Percentiles rank a stretch among this genome's conserved stretches.
Evolutionary conservation across 2,113 vertebrate genomes (phyloP).

Genomic region (Bos taurus): DNA sequence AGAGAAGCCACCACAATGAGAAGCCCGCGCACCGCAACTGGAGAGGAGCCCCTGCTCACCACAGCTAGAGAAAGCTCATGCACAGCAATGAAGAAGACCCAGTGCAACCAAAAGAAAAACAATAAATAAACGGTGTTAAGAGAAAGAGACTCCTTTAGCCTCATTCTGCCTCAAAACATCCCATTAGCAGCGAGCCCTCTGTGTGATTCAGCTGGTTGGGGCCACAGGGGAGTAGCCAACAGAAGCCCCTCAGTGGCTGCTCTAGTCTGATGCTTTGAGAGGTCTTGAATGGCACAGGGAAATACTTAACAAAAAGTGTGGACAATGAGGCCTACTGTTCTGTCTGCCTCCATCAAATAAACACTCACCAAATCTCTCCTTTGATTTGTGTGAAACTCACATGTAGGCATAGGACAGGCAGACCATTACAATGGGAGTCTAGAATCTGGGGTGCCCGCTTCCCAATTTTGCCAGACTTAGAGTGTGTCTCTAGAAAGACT

Average conservation of each 20-base stretch:
- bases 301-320: background rate
- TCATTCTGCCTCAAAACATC: background rate
- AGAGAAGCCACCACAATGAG: background rate
- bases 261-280: background rate
- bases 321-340: background rate
- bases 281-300: background rate
- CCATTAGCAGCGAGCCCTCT: background rate
- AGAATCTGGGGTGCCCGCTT: background rate
- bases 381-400: background rate
- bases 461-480: background rate
- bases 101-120: background rate
- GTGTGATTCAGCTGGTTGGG: background rate
- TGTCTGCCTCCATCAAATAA: background rate
- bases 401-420: background rate
- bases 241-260: background rate
- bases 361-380: background rate
- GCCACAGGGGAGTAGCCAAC: background rate
- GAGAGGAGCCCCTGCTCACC: background rate
- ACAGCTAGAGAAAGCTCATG: background rate
- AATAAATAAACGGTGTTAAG: background rate
- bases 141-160: background rate
- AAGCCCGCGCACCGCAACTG: rapidly evolving
- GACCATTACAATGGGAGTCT: background rate
- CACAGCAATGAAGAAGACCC: background rate
- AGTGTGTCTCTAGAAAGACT: background rate